Percentiles rank a stretch among this genome's conserved stretches.
These are phyloP conservation scores for Zhengitettix transpicula DNA, from an alignment of 2,888 invertebrate species.

Conservation along the genomic window DNA sequence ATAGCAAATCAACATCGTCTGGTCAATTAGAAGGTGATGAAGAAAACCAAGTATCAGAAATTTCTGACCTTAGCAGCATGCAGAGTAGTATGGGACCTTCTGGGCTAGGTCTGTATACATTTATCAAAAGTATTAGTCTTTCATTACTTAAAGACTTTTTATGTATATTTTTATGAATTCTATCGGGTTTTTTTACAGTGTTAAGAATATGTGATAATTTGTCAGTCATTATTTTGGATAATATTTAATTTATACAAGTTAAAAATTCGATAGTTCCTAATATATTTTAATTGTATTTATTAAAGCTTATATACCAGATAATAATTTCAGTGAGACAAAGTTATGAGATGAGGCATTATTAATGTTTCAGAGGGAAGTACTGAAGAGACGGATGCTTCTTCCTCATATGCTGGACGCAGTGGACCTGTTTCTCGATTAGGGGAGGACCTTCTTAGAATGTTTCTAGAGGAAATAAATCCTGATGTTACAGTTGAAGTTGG, in stretches of 20 bases:
- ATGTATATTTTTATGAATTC: background rate
- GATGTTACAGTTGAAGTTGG: slow-evolving; percentile 75
- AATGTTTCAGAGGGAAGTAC: slow-evolving; percentile 24
- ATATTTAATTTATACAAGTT: no score
- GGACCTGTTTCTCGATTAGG: slow-evolving; percentile 39
- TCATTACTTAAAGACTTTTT: slow-evolving; percentile 1
- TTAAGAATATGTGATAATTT: no score
- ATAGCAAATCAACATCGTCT: slow-evolving; percentile 7
- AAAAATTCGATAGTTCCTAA: no score
- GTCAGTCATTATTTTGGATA: no score
- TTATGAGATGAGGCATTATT: no score
- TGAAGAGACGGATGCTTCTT: slow-evolving; percentile 27
- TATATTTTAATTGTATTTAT: no score
- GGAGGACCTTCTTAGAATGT: slow-evolving; percentile 78
- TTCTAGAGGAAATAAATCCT: slow-evolving; percentile 75
- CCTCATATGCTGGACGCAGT: slow-evolving; percentile 10
- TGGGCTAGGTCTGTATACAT: slow-evolving; percentile 23
- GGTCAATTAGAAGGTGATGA: slow-evolving; percentile 11
- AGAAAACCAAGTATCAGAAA: slow-evolving; percentile 24
- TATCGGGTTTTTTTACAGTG: no score
- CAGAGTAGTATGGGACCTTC: slow-evolving; percentile 33
- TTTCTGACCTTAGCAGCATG: slow-evolving; percentile 31
- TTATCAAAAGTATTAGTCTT: background rate
- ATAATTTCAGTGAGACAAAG: no score
- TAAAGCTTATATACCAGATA: no score